A percentile compares a stretch with the other conserved stretches of the same genome.
These are phyloP conservation scores for Drosophila tani DNA, from an alignment of 1,140 invertebrate genomes.

Conservation along the genomic window DNA sequence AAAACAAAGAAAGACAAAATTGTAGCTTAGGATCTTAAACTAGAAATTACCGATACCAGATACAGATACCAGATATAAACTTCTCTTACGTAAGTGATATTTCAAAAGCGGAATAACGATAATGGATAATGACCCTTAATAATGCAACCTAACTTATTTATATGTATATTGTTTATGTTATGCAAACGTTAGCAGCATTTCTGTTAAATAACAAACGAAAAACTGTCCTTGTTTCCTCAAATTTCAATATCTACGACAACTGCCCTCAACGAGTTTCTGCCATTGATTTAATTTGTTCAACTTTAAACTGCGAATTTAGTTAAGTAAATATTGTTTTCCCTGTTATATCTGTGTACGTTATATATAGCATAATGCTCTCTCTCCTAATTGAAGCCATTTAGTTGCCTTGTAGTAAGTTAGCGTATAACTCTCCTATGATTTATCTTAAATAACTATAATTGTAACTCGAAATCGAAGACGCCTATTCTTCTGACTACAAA, in stretches of 20 bases:
- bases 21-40: slow-evolving; percentile 70
- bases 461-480: slow-evolving; percentile 28
- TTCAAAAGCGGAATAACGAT: slow-evolving; percentile 65
- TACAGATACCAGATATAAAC: slow-evolving; percentile 53
- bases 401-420: slow-evolving; percentile 84
- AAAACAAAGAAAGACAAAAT: slow-evolving; percentile 66
- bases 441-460: slow-evolving; percentile 36
- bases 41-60: slow-evolving; percentile 61
- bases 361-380: slow-evolving; percentile 36
- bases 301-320: slow-evolving; percentile 38
- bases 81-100: slow-evolving; percentile 82
- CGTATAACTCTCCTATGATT: slow-evolving; percentile 63
- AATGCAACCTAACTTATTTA: slow-evolving; percentile 28
- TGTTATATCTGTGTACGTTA: slow-evolving; percentile 50
- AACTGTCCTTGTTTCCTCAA: not conserved
- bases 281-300: slow-evolving; percentile 49
- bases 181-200: slow-evolving; percentile 35
- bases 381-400: slow-evolving; percentile 81
- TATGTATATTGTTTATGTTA: slow-evolving; percentile 70
- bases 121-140: slow-evolving; percentile 27
- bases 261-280: slow-evolving; percentile 71
- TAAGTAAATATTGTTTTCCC: slow-evolving; percentile 41
- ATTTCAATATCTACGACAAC: slow-evolving; percentile 35
- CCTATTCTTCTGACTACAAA: slow-evolving; percentile 49
- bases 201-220: slow-evolving; percentile 15